phyloP scores from a whole-genome alignment of 2,888 invertebrate species.

The Chrysina gloriosa region DNA sequence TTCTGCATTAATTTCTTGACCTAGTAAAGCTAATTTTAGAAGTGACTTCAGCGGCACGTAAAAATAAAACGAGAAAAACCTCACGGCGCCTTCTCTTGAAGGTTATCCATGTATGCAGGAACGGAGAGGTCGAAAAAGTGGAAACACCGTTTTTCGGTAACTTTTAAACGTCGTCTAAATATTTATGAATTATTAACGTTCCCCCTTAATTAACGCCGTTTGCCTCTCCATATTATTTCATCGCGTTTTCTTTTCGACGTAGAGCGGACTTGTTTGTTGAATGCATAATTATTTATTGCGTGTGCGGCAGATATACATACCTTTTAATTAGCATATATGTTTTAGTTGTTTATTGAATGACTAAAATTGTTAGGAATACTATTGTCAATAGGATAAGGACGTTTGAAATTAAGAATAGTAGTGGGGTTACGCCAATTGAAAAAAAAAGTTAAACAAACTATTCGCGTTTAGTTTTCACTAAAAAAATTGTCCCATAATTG shows the following conservation, averaged over 20 bases:
- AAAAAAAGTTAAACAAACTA: no score
- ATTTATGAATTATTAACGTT: not conserved
- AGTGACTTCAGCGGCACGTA: slow-evolving; percentile 33
- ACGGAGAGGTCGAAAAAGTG: not conserved
- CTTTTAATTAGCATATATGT: not conserved
- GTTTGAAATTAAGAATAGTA: no score
- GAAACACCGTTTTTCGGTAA: not conserved
- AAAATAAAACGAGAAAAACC: slow-evolving; percentile 36
- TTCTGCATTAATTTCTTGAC: slow-evolving; percentile 37
- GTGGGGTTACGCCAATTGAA: no score
- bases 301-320: not conserved
- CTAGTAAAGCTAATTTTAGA: slow-evolving; percentile 37
- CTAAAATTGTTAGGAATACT: not conserved
- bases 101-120: slow-evolving; percentile 8
- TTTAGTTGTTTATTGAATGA: not conserved
- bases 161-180: not conserved
- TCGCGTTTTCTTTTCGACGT: not conserved
- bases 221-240: no score
- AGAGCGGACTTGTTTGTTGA: not conserved
- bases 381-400: no score
- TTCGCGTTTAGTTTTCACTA: no score
- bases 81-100: slow-evolving; percentile 28
- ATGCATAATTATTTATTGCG: not conserved
- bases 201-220: no score
- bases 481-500: no score